Evolutionary conservation across 2,797 vertebrate species (phyloP).

Genomic region (Squalus acanthias): DNA sequence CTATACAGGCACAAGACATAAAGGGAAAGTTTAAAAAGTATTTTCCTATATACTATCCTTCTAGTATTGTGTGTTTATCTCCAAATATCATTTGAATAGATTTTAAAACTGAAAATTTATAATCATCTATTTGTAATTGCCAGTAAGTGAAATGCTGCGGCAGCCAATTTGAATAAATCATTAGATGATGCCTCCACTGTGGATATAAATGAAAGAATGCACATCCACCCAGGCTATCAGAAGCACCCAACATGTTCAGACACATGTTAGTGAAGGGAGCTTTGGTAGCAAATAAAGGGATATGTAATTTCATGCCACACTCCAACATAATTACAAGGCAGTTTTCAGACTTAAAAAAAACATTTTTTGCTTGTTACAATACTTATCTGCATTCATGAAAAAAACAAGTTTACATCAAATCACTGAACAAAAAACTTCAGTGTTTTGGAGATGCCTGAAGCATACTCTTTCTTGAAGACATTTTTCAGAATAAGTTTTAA

Average conservation of each 20-base stretch:
- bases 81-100: neutral
- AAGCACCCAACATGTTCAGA: slow-evolving; percentile 3
- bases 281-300: neutral
- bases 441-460: neutral
- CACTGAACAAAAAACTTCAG: neutral
- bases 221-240: neutral
- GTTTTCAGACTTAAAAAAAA: neutral
- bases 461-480: neutral
- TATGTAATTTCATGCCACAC: neutral
- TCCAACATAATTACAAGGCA: neutral
- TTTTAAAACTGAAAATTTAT: neutral
- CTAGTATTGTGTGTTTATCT: neutral
- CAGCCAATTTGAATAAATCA: neutral
- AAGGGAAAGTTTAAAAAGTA: neutral
- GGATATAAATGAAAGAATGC: slow-evolving; percentile 11
- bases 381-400: neutral
- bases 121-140: neutral
- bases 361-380: neutral
- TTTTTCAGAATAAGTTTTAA: neutral
- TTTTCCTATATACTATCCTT: neutral
- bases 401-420: neutral
- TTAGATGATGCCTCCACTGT: neutral
- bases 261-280: neutral
- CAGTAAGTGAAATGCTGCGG: neutral
- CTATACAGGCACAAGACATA: neutral